Evolutionary conservation across 2,797 vertebrate genomes (phyloP).

Genomic region (Myotis vivesi): DNA sequence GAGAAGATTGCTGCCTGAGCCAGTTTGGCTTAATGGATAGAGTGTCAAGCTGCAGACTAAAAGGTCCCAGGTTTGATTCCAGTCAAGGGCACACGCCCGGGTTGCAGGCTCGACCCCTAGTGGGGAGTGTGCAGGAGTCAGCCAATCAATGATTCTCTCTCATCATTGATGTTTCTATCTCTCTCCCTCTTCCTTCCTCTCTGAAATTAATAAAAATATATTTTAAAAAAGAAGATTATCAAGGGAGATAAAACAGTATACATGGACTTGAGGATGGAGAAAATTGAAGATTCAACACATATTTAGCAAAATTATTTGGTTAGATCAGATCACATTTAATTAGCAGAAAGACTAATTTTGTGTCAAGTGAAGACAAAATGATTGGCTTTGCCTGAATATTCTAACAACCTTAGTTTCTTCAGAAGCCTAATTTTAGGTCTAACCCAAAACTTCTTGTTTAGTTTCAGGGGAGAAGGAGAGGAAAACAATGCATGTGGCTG

Average conservation of each 20-base stretch:
- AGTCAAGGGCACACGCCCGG: too few relatives aligned
- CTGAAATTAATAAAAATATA: too few relatives aligned
- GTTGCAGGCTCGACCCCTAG: too few relatives aligned
- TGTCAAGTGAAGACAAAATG: not conserved
- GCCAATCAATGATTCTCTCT: too few relatives aligned
- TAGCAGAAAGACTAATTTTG: not conserved
- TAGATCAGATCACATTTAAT: not conserved
- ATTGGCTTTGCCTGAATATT: not conserved
- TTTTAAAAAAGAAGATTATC: too few relatives aligned
- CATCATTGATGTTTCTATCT: too few relatives aligned
- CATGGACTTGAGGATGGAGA: not conserved
- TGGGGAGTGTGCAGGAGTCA: too few relatives aligned
- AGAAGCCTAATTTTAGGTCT: not conserved
- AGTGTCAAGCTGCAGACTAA: too few relatives aligned
- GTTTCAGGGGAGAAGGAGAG: not conserved
- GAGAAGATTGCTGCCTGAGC: too few relatives aligned
- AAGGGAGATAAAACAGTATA: not conserved
- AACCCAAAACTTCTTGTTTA: not conserved
- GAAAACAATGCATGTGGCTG: not conserved
- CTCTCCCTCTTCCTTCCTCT: too few relatives aligned
- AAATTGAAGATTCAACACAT: not conserved
- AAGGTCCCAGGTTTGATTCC: too few relatives aligned
- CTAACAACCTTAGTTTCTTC: not conserved
- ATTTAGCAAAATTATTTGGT: not conserved
- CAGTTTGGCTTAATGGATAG: too few relatives aligned